Base-by-base conservation (phyloP, 92 coral and sea anemone species). In the Scolanthus callimorphus region DNA sequence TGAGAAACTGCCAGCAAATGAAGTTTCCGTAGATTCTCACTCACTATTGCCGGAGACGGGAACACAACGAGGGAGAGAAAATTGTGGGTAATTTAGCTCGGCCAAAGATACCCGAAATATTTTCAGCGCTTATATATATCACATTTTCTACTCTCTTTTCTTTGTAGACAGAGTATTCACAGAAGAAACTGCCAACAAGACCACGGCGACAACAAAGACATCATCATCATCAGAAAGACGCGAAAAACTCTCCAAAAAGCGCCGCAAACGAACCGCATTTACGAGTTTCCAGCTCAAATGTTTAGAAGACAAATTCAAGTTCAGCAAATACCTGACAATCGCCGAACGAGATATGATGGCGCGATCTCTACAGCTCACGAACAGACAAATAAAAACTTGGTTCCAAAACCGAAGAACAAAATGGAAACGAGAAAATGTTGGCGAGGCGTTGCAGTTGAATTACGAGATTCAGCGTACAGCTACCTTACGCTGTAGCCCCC, bases 351-450 rank as follows among this genome's bases (percentile, higher is more conserved):
- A 94, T 65, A 83, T 90, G 69, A 59, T 94, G 47, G 99, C 99
- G 27, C 84, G 91, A 37, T 94, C 99, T 11, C 71, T 94, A 29
- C 96, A 94, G 56, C 84, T 94, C 31, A 94, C 91, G 49, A 94
- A 90, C 71, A 73, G 88, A 44, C 99, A 94, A 62, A 96, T 94
- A 3, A 94, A 94, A 72, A 94, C 99, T 11, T 94, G 99, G 99
- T 94, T 94, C 57, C 99, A 94, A 46, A 94, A 94, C 45, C 85
- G 99, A 19, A 75, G 99, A 43, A 94, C 99, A 3, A 94, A 94
- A 65, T 94, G 99, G 99, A 94, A 94, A 38, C 67, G 96, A 58
- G 99, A 94, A 59, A 90, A 90, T 37, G 91, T 94, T 19, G 99
- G 99, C 0, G 99, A 94, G 30, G 96, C 95, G 2, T 69, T 88